Conservation (phyloP, 2,797 vertebrate genomes). For the Siniperca undulata region DNA sequence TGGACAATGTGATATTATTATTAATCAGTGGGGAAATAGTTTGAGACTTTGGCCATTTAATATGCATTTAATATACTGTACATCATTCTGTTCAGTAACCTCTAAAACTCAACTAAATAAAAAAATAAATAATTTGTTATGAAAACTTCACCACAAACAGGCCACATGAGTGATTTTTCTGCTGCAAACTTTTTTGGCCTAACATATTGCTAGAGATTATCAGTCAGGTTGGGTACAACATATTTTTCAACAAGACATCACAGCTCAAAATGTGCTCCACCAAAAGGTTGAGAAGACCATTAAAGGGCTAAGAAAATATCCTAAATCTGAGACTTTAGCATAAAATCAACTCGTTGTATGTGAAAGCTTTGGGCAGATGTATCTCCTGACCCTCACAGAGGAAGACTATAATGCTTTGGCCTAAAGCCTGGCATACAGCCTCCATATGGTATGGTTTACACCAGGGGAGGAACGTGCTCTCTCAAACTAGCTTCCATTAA, state of each 20-base stretch:
- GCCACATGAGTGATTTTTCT: background rate
- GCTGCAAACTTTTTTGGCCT: background rate
- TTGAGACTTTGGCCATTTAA: background rate
- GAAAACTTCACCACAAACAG: background rate
- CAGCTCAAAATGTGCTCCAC: background rate
- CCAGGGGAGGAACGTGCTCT: conserved; percentile 41
- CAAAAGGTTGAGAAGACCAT: conserved; percentile 6
- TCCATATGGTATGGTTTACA: conserved; percentile 71
- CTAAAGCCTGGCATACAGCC: conserved; percentile 42
- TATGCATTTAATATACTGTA: background rate
- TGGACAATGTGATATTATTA: background rate
- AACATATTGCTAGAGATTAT: background rate
- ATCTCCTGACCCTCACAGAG: conserved; percentile 1
- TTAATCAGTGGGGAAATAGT: background rate
- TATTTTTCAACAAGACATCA: background rate
- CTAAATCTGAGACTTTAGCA: conserved; percentile 5
- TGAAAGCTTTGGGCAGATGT: conserved; percentile 20
- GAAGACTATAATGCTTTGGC: background rate
- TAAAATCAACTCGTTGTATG: background rate
- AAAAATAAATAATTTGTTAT: no score
- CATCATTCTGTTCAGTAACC: background rate
- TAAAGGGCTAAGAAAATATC: conserved; percentile 13
- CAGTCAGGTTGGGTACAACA: background rate
- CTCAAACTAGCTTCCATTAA: conserved; percentile 71
- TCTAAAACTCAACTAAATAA: background rate